These are phyloP conservation scores for Darwinula stevensoni DNA, from an alignment of 2,888 invertebrate species.

Conservation along the genomic window DNA sequence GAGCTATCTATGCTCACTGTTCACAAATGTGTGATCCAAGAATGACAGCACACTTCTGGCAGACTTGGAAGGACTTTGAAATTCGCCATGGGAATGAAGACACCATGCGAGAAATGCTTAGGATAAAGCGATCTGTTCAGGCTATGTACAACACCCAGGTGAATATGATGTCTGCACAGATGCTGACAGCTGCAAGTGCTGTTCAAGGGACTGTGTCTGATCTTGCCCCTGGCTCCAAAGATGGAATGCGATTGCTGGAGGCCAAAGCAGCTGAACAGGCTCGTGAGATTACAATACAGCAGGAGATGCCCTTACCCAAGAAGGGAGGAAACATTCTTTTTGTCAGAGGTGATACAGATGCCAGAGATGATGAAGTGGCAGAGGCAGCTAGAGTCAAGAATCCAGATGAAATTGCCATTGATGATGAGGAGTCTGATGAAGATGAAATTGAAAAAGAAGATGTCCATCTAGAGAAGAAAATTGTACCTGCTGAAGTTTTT, in stretches of 20 bases:
- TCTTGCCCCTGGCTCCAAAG: slow-evolving; percentile 35
- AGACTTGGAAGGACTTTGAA: slow-evolving; percentile 98
- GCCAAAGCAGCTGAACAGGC: slow-evolving; percentile 28
- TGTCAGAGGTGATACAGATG: slow-evolving; percentile 23
- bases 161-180: slow-evolving; percentile 98
- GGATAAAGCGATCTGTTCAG: slow-evolving; percentile 88
- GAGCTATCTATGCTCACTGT: slow-evolving; percentile 90
- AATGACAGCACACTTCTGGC: slow-evolving; percentile 73
- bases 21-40: slow-evolving; percentile 98
- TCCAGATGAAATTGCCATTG: slow-evolving; percentile 18
- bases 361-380: slow-evolving; percentile 10
- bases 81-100: slow-evolving; percentile 97
- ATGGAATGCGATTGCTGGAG: slow-evolving; percentile 26
- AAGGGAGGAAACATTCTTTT: slow-evolving; percentile 34
- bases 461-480: slow-evolving; percentile 38
- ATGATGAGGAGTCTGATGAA: slow-evolving; percentile 14
- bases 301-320: not conserved
- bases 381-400: slow-evolving; percentile 11
- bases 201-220: slow-evolving; percentile 27
- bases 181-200: slow-evolving; percentile 48
- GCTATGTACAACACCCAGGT: slow-evolving; percentile 91
- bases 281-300: slow-evolving; percentile 1
- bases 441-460: slow-evolving; percentile 15
- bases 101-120: slow-evolving; percentile 92
- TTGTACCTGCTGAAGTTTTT: slow-evolving; percentile 68